Base-by-base conservation (phyloP, 2,797 vertebrate genomes). In the Anas flavirostris region DNA sequence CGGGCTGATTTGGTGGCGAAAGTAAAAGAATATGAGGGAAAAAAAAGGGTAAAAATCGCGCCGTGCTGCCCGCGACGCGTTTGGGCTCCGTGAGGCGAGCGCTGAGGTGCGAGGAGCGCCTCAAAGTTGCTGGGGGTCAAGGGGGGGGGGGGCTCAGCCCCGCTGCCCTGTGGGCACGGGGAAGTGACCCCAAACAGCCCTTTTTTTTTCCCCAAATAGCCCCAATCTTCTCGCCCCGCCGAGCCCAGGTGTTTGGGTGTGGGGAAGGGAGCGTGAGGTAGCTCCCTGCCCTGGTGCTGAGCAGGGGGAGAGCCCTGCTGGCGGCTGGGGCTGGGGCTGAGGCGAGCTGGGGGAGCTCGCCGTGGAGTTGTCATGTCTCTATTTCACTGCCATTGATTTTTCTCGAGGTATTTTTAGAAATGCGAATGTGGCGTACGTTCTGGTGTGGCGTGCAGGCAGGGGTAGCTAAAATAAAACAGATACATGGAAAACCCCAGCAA, bases 401-500 rank as follows among this genome's bases (percentile, higher is more conserved):
- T 69, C 60, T n/a, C 28, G 28, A 58, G 82, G 48, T 84, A 93
- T 94, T 94, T 95, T 95, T 91, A 87, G 89, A 89, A 88, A 69
- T 3, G 3, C 18, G 75, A 66, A 29, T n/a, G 69, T 80, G 50
- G 52, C 48, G 26, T 88, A 10, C 2, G 10, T 91, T 94, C 55
- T 72, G 26, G 1, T 76, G 82, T 74, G 94, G 46, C 9, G 19
- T 80, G 77, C 29, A 6, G 92, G 91, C 79, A 87, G 37, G 82
- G 89, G 77, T 56, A 92, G 90, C 78, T 92, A 82, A 95, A 96
- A 97, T 94, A 93, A 94, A 92, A 37, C 62, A 69, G 55, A 74
- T 78, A 29, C 50, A 3, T 66, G 85, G 94, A 84, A 82, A 93
- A 82, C 85, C 88, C 82, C 80, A 84, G 88, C 43, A 75, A 83